Conservation (phyloP, 2,888 invertebrate species). For the Limulus polyphemus region DNA sequence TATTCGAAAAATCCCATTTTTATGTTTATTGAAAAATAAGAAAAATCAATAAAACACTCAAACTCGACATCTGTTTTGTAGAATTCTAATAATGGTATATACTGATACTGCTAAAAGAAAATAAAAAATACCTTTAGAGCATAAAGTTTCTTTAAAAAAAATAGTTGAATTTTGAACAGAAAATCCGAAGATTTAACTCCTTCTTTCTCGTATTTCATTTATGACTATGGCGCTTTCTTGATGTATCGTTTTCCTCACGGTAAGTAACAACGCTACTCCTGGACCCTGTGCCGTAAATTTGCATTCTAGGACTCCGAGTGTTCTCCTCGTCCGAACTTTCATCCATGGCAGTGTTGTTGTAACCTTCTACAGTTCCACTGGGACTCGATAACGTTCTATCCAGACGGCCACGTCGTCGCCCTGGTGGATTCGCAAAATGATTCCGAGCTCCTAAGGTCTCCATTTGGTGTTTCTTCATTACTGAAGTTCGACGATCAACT, state of each 20-base stretch:
- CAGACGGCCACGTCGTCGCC: constrained; percentile 5
- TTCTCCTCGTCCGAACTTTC: constrained; percentile 16
- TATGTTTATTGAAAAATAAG: no score
- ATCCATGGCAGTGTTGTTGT: constrained; percentile 14
- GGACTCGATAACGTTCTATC: constrained; percentile 11
- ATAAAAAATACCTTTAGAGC: no score
- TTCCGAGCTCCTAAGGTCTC: constrained; percentile 35
- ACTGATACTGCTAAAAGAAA: no score
- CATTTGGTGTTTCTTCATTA: constrained; percentile 43
- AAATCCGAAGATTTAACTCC: no score
- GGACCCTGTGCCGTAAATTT: constrained; percentile 13
- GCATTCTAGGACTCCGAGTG: constrained; percentile 11
- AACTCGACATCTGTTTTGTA: no score
- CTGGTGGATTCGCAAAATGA: constrained; percentile 19
- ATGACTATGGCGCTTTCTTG: no score
- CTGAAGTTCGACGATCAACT: constrained; percentile 73
- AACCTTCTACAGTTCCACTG: constrained; percentile 10
- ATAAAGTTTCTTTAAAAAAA: no score
- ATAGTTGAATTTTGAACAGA: no score
- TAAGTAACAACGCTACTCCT: constrained; percentile 14
- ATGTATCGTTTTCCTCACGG: constrained; percentile 12
- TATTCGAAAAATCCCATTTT: no score
- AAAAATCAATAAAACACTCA: no score
- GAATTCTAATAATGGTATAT: no score
- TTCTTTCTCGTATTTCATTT: no score